phyloP scores from a whole-genome alignment of 2,888 invertebrate genomes.

The Pseudeuparius sepicola region DNA sequence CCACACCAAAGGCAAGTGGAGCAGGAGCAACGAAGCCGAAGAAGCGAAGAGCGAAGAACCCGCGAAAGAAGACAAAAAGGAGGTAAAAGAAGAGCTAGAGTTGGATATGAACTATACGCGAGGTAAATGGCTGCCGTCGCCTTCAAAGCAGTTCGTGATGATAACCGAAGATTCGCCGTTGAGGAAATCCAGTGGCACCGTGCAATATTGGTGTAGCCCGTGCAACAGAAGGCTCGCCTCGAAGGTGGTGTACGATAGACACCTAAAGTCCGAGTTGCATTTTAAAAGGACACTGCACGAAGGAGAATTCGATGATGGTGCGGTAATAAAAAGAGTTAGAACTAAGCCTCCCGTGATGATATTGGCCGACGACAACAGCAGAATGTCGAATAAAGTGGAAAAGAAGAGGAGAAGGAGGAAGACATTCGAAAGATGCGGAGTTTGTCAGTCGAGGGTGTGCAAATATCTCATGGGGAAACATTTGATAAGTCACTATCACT shows the following conservation, averaged over 20 bases:
- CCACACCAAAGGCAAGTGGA: constrained; percentile 46
- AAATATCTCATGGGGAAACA: constrained; percentile 69
- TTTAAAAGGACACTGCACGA: constrained; percentile 55
- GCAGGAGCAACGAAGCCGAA: constrained; percentile 33
- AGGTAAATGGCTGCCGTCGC: constrained; percentile 66
- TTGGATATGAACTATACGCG: constrained; percentile 47
- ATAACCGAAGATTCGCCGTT: constrained; percentile 31
- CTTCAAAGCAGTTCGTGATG: constrained; percentile 16
- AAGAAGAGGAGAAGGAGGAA: constrained; percentile 44
- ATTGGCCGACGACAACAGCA: neutral
- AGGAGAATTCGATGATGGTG: constrained; percentile 51
- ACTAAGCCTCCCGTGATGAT: constrained; percentile 20
- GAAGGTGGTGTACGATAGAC: constrained; percentile 63
- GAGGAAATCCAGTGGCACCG: constrained; percentile 37
- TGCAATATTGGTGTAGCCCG: constrained; percentile 71
- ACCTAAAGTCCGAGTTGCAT: constrained; percentile 65
- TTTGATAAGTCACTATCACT: constrained; percentile 78
- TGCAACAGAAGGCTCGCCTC: constrained; percentile 69
- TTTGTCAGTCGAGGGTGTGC: constrained; percentile 61
- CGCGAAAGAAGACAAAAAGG: neutral
- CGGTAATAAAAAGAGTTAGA: constrained; percentile 24
- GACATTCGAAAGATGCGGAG: constrained; percentile 55
- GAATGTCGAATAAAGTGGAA: constrained; percentile 8
- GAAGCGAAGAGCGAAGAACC: constrained; percentile 10
- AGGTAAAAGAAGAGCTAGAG: neutral